Conservation (phyloP, 92 coral and sea anemone genomes). For the Bergia sp. region DNA sequence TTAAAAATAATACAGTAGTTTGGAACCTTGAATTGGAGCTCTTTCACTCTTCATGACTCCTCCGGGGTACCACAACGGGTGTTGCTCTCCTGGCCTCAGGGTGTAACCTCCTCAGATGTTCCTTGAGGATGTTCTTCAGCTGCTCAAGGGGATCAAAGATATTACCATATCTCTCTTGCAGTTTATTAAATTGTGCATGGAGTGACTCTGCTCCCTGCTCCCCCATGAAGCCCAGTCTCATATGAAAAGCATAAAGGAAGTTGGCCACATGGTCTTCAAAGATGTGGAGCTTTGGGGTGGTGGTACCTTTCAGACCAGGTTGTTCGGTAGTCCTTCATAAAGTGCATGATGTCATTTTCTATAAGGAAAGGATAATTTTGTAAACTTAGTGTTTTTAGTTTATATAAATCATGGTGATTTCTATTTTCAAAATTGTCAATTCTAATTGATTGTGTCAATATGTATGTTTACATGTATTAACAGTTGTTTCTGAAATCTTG, state of each 20-base stretch:
- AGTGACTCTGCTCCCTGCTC: constrained; percentile 20
- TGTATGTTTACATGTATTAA: too few relatives aligned
- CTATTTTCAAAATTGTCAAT: too few relatives aligned
- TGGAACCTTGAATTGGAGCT: too few relatives aligned
- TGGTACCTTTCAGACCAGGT: not conserved
- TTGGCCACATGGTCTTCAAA: not conserved
- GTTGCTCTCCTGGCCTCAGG: not conserved
- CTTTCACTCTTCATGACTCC: too few relatives aligned
- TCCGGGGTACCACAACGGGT: not conserved
- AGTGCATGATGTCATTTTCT: not conserved
- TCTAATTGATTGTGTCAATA: too few relatives aligned
- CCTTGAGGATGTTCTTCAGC: not conserved
- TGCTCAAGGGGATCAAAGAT: constrained; percentile 8
- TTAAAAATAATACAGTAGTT: too few relatives aligned
- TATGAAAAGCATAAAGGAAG: not conserved
- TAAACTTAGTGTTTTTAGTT: not conserved
- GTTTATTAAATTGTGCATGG: not conserved
- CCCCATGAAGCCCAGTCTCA: constrained; percentile 16
- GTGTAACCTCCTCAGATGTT: constrained; percentile 22
- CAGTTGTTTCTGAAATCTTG: too few relatives aligned
- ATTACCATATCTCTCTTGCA: not conserved
- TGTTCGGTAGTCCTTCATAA: not conserved
- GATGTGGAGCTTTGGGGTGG: constrained; percentile 5
- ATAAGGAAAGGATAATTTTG: not conserved
- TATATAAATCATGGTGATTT: not conserved